phyloP scores from a whole-genome alignment of 2,113 vertebrate species.

The Glareola pratincola region DNA sequence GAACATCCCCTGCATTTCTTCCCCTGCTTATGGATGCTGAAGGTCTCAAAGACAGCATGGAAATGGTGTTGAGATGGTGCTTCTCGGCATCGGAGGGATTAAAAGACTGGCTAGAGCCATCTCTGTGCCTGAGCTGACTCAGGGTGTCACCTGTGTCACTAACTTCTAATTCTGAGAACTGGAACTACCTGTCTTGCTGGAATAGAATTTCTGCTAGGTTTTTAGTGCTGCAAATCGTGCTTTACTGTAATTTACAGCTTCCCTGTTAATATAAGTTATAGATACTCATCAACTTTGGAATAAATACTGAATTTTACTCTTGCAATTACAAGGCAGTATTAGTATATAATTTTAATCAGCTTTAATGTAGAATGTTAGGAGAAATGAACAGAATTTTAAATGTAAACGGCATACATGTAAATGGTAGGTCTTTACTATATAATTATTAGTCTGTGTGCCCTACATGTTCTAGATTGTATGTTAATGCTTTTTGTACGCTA shows the following conservation, averaged over 20 bases:
- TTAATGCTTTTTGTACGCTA: neutral
- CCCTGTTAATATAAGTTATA: neutral
- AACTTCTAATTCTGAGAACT: neutral
- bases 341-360: constrained; percentile 31
- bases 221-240: neutral
- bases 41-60: neutral
- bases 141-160: neutral
- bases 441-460: neutral
- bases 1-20: neutral
- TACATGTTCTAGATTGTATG: neutral
- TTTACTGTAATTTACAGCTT: neutral
- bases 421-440: neutral
- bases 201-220: neutral
- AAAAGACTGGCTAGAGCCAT: neutral
- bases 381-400: constrained; percentile 7
- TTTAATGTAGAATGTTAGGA: constrained; percentile 10
- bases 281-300: neutral
- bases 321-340: neutral
- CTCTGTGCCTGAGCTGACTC: neutral
- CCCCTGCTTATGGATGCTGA: neutral
- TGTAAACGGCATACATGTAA: neutral
- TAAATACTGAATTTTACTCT: constrained; percentile 16
- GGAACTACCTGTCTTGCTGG: neutral
- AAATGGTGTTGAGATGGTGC: neutral
- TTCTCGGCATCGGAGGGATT: neutral